A percentile compares a stretch with the other conserved stretches of the same genome.
Evolutionary conservation across 2,888 invertebrate species (phyloP).

Genomic region (Nasonia oneida): DNA sequence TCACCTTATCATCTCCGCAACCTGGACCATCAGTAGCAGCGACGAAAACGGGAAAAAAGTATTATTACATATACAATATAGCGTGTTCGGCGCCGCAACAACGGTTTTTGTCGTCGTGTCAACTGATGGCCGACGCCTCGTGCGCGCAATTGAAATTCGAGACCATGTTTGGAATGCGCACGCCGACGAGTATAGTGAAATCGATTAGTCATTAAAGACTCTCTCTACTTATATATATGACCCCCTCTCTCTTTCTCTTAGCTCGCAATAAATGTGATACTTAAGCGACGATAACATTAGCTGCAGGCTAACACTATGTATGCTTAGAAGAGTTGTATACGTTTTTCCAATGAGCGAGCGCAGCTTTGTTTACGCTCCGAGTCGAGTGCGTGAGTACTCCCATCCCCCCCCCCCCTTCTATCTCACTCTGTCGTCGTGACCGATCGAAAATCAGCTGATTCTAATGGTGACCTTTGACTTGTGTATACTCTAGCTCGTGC

Average conservation of each 20-base stretch:
- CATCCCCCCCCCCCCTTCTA: not conserved
- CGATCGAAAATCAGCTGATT: too few relatives aligned
- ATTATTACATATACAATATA: too few relatives aligned
- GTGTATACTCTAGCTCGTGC: too few relatives aligned
- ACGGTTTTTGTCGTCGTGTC: not conserved
- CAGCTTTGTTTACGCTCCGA: not conserved
- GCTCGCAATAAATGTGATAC: not conserved
- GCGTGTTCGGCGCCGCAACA: not conserved
- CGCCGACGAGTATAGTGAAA: conserved; percentile 45
- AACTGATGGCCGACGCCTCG: conserved; percentile 11
- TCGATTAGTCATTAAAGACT: conserved; percentile 44
- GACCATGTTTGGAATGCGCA: conserved; percentile 46
- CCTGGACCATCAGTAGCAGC: not conserved
- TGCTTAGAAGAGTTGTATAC: too few relatives aligned
- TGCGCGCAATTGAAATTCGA: conserved; percentile 29
- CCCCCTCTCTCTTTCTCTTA: not conserved
- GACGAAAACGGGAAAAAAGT: not conserved
- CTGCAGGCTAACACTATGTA: too few relatives aligned
- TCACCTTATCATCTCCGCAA: too few relatives aligned
- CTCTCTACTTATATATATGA: not conserved
- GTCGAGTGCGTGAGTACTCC: not conserved
- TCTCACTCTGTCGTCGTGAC: not conserved
- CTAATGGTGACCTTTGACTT: too few relatives aligned
- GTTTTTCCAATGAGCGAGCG: too few relatives aligned
- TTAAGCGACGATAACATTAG: not conserved